Base-by-base conservation (phyloP, 2,113 vertebrate species). In the Stigmatopora nigra region DNA sequence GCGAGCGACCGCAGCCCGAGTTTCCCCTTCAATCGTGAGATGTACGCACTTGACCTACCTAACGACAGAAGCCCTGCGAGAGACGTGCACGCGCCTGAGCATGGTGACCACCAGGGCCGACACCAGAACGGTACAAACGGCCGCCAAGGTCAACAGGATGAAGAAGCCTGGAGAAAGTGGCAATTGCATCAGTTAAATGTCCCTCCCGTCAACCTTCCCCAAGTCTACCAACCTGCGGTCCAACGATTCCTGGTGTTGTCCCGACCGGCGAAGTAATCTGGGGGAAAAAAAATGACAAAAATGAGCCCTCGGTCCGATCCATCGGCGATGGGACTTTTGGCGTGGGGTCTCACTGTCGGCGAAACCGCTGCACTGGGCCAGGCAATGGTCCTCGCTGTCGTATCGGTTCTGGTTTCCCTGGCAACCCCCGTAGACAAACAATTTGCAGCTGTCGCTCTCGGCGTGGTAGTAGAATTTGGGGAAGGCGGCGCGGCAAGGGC, bases 341-440 rank as follows among this genome's bases (percentile, higher is more conserved):
- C 25, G 6, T 0, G 7, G 1, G 17, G 38, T 2, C 7, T 71
- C 68, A 86, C 87, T 81, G 0, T 61, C n/a, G 3, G 0, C 0
- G 1, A 36, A 64, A 66, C 90, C 0, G 1, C 45, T 65, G 67
- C 90, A 92, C 61, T 22, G 63, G 4, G 1, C 22, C 86, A 86
- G 22, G 65, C 90, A 91, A 13, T 78, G 78, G 12, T 86, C 83
- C 63, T 16, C 0, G 0, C 64, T 73, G 22, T 0, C 0, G 44
- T 86, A 90, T n/a, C 78, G 84, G 81, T 91, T 91, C 1, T 20
- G 0, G 55, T 91, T 91, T 19, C 89, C 90, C 0, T 0, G 2
- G 31, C 90, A 91, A 31, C 90, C 90, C 0, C 90, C 89, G 1
- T 85, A 91, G 5, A 58, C 25, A 59, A 91, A 91, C 0, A 5